phyloP scores from a whole-genome alignment of 2,113 vertebrate species.

The Barnardius zonarius region DNA sequence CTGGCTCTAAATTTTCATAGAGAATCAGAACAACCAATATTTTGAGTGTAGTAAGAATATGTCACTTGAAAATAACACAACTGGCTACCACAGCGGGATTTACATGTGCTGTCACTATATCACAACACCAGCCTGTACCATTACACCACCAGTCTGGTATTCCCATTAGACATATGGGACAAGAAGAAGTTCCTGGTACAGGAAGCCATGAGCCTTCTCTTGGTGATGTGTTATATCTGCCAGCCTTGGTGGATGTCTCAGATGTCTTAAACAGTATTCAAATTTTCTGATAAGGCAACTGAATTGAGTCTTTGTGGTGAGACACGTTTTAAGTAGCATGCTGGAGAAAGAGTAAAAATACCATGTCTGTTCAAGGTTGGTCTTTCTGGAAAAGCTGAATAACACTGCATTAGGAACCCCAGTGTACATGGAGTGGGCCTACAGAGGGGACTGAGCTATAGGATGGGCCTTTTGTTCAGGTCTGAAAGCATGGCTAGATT shows the following conservation, averaged over 20 bases:
- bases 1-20: slow-evolving; percentile 1
- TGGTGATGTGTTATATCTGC: not conserved
- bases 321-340: not conserved
- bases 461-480: not conserved
- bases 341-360: not conserved
- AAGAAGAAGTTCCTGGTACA: not conserved
- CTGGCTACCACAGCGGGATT: not conserved
- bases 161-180: not conserved
- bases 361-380: not conserved
- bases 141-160: not conserved
- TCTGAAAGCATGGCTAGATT: slow-evolving; percentile 26
- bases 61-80: not conserved
- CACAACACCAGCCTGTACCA: not conserved
- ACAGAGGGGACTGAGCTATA: not conserved
- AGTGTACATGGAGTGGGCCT: not conserved
- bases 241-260: not conserved
- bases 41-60: not conserved
- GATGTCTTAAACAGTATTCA: not conserved
- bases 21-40: not conserved
- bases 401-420: not conserved
- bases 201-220: not conserved
- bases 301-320: not conserved
- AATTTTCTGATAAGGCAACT: not conserved
- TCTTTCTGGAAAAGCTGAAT: not conserved
- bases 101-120: not conserved